Evolutionary conservation across 2,888 invertebrate species (phyloP).

Genomic region (Drosophila anomelani): DNA sequence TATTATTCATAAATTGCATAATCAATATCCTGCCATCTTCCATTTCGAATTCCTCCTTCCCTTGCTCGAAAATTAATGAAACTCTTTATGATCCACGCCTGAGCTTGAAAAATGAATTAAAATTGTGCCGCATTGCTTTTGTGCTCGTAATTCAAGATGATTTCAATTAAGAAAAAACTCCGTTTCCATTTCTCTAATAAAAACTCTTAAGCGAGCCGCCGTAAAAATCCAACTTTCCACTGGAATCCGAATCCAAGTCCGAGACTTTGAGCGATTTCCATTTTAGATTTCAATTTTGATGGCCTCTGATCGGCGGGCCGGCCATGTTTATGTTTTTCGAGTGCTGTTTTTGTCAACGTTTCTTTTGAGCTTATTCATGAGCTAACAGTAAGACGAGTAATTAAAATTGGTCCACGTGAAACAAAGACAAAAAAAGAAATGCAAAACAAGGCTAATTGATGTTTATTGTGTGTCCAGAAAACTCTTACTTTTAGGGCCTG

Average conservation of each 20-base stretch:
- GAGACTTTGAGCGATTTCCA: constrained; percentile 34
- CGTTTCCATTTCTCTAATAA: constrained; percentile 48
- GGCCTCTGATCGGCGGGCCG: constrained; percentile 41
- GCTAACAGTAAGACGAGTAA: constrained; percentile 71
- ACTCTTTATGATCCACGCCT: constrained; percentile 13
- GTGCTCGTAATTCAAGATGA: constrained; percentile 37
- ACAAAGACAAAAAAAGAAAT: constrained; percentile 44
- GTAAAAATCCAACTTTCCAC: constrained; percentile 47
- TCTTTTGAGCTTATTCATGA: constrained; percentile 56
- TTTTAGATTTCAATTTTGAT: constrained; percentile 63
- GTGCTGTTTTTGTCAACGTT: constrained; percentile 36
- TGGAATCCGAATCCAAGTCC: constrained; percentile 6
- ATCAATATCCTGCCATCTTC: neutral
- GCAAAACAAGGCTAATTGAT: constrained; percentile 55
- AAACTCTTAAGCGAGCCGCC: constrained; percentile 39
- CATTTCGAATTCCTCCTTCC: neutral
- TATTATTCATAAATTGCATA: neutral
- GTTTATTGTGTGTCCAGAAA: constrained; percentile 55
- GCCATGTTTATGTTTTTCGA: constrained; percentile 19
- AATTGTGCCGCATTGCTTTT: constrained; percentile 23
- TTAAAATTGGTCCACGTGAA: constrained; percentile 59
- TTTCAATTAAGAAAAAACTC: constrained; percentile 38
- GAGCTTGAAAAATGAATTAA: constrained; percentile 26
- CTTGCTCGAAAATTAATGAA: neutral
- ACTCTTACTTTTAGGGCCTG: constrained; percentile 39